A percentile compares a stretch with the other conserved stretches of the same genome.
These are phyloP conservation scores for Hofmannophila pseudospretella DNA, from an alignment of 2,888 invertebrate genomes.

Conservation along the genomic window DNA sequence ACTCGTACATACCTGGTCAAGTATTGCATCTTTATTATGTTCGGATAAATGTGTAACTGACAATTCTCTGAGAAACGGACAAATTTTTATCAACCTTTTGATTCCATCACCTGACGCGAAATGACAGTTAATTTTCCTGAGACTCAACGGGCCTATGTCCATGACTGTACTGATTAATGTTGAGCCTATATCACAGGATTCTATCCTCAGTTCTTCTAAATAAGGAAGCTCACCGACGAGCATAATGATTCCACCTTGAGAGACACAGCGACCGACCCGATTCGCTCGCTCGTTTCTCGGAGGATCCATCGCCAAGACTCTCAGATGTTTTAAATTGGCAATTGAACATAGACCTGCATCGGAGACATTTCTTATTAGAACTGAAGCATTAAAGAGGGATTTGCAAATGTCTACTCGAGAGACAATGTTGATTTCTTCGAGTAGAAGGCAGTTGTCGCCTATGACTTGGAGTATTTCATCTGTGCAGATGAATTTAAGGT, in stretches of 20 bases:
- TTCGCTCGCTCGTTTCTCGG: conserved; percentile 63
- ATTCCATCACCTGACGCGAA: conserved; percentile 66
- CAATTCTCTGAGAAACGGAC: conserved; percentile 59
- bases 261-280: conserved; percentile 63
- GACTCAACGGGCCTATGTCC: conserved; percentile 57
- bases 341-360: conserved; percentile 59
- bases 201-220: conserved; percentile 64
- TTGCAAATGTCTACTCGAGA: conserved; percentile 68
- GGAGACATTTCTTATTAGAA: conserved; percentile 66
- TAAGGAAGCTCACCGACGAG: conserved; percentile 56
- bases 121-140: conserved; percentile 66
- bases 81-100: conserved; percentile 58
- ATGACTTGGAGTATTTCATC: conserved; percentile 69
- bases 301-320: conserved; percentile 65
- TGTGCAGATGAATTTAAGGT: conserved; percentile 71
- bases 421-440: conserved; percentile 70
- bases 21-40: conserved; percentile 61
- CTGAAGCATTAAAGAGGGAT: conserved; percentile 68
- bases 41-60: conserved; percentile 65
- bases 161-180: conserved; percentile 55
- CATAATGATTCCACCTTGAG: conserved; percentile 64
- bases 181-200: conserved; percentile 71
- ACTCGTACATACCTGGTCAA: conserved; percentile 57
- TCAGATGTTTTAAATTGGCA: conserved; percentile 53
- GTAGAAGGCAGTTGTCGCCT: conserved; percentile 48